Evolutionary conservation across 2,113 vertebrate species (phyloP).

Genomic region (Caretta caretta): DNA sequence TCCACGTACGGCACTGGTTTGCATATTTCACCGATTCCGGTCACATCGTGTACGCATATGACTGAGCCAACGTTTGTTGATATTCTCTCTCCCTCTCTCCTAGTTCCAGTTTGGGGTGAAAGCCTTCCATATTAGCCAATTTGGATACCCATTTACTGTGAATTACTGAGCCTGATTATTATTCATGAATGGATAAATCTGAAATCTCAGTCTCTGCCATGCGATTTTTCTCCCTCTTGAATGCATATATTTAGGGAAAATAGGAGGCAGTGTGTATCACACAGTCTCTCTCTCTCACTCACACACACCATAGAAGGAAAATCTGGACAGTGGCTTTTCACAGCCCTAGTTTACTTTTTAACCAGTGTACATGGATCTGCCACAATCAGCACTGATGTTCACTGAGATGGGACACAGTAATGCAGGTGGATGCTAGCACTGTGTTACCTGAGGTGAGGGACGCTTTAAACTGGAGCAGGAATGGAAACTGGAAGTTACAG

Average conservation of each 20-base stretch:
- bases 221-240: conserved; percentile 50
- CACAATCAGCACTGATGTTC: accelerated
- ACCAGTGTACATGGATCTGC: neutral
- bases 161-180: conserved; percentile 83
- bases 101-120: conserved; percentile 79
- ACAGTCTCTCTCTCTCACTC: neutral
- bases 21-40: neutral
- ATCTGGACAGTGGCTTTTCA: neutral
- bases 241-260: conserved; percentile 48
- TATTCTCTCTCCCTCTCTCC: conserved; percentile 51
- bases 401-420: neutral
- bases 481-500: neutral
- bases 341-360: neutral
- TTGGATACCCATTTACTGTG: conserved; percentile 81
- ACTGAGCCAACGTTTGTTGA: conserved; percentile 8
- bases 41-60: conserved; percentile 50
- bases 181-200: conserved; percentile 77
- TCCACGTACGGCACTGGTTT: neutral
- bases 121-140: conserved; percentile 82
- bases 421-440: neutral
- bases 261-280: neutral
- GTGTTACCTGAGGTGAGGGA: neutral
- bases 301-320: neutral
- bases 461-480: neutral
- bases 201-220: conserved; percentile 70